phyloP scores from a whole-genome alignment of 1,140 invertebrate species.

The Ceratina calcarata region DNA sequence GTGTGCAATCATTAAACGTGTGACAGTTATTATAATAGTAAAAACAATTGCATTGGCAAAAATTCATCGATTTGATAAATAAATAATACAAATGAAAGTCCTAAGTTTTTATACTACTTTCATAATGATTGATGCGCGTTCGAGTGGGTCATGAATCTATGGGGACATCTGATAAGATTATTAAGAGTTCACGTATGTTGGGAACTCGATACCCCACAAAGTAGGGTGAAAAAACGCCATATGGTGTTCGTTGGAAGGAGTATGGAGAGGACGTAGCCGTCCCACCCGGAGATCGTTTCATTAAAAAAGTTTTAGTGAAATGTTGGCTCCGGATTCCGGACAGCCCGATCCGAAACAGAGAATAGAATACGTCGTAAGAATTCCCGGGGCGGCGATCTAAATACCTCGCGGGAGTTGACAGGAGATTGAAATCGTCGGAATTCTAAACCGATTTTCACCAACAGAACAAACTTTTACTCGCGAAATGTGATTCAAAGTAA shows the following conservation, averaged over 20 bases:
- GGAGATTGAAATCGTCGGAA: neutral
- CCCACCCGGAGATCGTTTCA: neutral
- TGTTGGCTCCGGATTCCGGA: neutral
- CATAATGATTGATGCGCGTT: too few species aligned
- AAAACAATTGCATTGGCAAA: too few species aligned
- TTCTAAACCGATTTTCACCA: neutral
- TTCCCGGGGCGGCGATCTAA: slow-evolving; percentile 11
- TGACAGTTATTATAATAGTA: too few species aligned
- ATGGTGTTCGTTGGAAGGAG: slow-evolving; percentile 25
- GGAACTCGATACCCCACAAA: too few species aligned
- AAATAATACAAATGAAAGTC: too few species aligned
- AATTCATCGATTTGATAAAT: too few species aligned
- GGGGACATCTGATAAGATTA: too few species aligned
- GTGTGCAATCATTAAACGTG: too few species aligned
- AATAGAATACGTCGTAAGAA: slow-evolving; percentile 13
- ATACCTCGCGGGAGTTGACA: slow-evolving; percentile 9
- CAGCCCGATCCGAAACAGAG: slow-evolving; percentile 12
- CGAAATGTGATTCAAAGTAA: neutral
- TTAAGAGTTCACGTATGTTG: too few species aligned
- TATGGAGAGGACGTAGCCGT: neutral
- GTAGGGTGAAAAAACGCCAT: slow-evolving; percentile 5
- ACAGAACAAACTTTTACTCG: neutral
- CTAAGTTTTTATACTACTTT: too few species aligned
- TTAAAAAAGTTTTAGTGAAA: neutral
- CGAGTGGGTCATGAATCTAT: too few species aligned